phyloP scores from a whole-genome alignment of 2,888 invertebrate genomes.

The Dione vanillae region DNA sequence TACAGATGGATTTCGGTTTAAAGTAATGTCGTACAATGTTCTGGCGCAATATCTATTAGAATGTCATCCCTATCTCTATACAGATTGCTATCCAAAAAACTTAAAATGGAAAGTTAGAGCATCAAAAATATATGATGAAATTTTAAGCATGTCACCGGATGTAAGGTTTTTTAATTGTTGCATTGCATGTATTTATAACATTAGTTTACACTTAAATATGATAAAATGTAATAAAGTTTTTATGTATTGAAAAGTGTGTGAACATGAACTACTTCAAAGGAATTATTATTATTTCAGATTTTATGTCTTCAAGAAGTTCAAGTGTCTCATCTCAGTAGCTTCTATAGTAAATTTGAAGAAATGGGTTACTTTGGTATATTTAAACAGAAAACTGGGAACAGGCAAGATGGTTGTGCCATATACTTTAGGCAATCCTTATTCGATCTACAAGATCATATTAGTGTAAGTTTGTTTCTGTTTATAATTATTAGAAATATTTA shows the following conservation, averaged over 20 bases:
- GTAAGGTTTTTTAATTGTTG: constrained; percentile 65
- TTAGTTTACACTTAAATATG: not conserved
- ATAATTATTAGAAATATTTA: too few species aligned
- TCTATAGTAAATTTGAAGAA: constrained; percentile 81
- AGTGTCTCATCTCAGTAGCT: constrained; percentile 86
- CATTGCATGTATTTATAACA: not conserved
- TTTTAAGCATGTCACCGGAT: constrained; percentile 76
- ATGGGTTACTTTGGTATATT: constrained; percentile 90
- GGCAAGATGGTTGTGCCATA: constrained; percentile 96
- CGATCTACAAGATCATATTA: constrained; percentile 85
- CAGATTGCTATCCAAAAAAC: constrained; percentile 79
- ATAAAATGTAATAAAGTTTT: not conserved
- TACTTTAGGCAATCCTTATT: constrained; percentile 90
- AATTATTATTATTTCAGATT: constrained; percentile 82
- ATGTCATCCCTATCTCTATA: constrained; percentile 89
- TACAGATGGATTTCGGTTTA: constrained; percentile 82
- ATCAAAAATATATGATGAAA: constrained; percentile 74
- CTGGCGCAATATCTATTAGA: constrained; percentile 92
- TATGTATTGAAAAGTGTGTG: not conserved
- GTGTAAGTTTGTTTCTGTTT: constrained; percentile 83
- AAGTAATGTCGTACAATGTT: constrained; percentile 94
- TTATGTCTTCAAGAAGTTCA: constrained; percentile 97
- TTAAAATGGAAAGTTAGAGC: constrained; percentile 90
- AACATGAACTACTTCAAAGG: not conserved
- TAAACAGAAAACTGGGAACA: constrained; percentile 92